phyloP scores from a whole-genome alignment of 2,888 invertebrate species.

The Scrobipalpa costella region DNA sequence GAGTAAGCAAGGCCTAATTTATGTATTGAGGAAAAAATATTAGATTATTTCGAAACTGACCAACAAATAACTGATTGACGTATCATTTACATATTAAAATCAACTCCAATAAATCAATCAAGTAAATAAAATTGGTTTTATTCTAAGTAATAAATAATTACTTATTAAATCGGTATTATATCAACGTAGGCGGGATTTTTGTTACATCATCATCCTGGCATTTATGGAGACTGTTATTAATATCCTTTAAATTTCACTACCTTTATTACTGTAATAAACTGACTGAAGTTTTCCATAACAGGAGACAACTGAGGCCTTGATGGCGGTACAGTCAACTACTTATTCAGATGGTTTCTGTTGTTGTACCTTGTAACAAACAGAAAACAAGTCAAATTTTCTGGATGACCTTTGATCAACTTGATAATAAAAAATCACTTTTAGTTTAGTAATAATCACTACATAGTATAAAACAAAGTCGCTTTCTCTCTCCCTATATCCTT shows the following conservation, averaged over 20 bases:
- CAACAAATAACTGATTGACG: neutral
- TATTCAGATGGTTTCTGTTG: neutral
- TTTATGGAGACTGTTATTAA: neutral
- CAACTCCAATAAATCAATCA: neutral
- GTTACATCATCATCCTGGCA: neutral
- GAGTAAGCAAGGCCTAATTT: too few species aligned
- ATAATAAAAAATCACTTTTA: too few species aligned
- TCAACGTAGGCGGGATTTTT: neutral
- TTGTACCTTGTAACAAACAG: too few species aligned
- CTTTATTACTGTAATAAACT: constrained; percentile 2
- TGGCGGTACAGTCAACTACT: neutral
- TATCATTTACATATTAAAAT: constrained; percentile 6
- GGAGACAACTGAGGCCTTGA: neutral
- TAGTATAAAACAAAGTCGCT: too few species aligned
- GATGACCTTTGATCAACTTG: too few species aligned
- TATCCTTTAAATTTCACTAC: neutral
- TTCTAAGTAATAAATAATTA: neutral
- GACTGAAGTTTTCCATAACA: constrained; percentile 2
- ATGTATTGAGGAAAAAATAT: neutral
- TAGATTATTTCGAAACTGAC: neutral
- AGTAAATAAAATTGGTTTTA: neutral
- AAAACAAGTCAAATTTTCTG: too few species aligned
- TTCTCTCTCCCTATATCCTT: too few species aligned
- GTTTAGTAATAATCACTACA: too few species aligned
- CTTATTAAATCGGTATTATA: neutral